Evolutionary conservation across 2,797 vertebrate species (phyloP).

Genomic region (Balearica regulorum): DNA sequence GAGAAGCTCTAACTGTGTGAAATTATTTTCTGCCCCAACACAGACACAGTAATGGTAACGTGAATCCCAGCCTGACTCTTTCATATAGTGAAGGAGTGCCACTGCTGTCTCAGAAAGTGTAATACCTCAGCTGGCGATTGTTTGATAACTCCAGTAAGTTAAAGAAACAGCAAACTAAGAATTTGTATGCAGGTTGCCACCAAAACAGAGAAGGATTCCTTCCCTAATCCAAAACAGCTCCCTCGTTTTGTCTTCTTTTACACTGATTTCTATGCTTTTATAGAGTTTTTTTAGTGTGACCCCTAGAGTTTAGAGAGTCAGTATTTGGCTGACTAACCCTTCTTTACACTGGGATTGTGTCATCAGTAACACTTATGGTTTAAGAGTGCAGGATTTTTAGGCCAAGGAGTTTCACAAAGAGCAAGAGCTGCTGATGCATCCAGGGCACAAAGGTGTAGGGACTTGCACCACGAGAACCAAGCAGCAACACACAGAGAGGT

Average conservation of each 20-base stretch:
- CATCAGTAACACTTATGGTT: neutral
- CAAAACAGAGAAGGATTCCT: neutral
- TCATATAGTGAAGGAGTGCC: neutral
- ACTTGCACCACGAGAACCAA: fast-evolving
- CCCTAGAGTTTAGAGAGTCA: neutral
- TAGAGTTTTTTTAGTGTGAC: neutral
- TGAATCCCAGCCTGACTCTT: neutral
- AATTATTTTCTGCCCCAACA: neutral
- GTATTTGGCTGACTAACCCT: neutral
- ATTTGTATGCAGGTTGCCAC: neutral
- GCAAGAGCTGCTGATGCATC: neutral
- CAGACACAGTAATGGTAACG: neutral
- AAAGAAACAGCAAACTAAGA: neutral
- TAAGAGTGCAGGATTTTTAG: neutral
- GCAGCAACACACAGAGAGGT: neutral
- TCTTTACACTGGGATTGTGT: neutral
- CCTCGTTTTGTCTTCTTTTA: neutral
- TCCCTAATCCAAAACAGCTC: neutral
- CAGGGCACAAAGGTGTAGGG: neutral
- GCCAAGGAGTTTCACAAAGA: neutral
- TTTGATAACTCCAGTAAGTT: neutral
- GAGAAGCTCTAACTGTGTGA: neutral
- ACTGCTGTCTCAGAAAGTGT: neutral
- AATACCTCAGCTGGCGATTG: neutral
- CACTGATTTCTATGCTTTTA: neutral